Conservation (phyloP, 2,113 vertebrate genomes). For the Gallinago paraguaiae region DNA sequence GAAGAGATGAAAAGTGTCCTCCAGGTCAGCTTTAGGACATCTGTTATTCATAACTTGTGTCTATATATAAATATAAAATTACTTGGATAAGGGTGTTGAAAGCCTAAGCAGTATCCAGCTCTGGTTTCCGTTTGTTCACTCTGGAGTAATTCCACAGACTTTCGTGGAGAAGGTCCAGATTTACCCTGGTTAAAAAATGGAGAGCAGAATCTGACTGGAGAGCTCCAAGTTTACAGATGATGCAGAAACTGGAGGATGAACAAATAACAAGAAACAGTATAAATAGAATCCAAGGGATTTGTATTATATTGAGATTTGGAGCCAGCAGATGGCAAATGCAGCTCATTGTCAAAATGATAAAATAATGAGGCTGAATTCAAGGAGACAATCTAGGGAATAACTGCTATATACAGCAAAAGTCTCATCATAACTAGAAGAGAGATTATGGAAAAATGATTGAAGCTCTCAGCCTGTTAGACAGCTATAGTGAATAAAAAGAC, state of each 20-base stretch:
- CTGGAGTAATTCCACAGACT: slow-evolving; percentile 37
- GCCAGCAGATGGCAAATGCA: slow-evolving; percentile 34
- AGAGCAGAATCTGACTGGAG: not conserved
- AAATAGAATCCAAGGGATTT: slow-evolving; percentile 28
- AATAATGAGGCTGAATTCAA: slow-evolving; percentile 47
- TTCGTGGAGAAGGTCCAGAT: slow-evolving; percentile 19
- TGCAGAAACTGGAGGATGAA: not conserved
- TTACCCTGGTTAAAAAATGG: not conserved
- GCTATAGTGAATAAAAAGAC: not conserved
- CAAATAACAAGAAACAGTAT: slow-evolving; percentile 11
- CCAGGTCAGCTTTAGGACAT: slow-evolving; percentile 46
- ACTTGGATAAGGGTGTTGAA: slow-evolving; percentile 40
- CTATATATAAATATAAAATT: slow-evolving; percentile 48
- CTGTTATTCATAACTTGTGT: slow-evolving; percentile 58
- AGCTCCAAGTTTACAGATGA: slow-evolving; percentile 20
- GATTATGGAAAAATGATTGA: not conserved
- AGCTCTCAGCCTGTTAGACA: not conserved
- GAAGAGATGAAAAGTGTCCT: not conserved
- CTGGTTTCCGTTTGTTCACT: slow-evolving; percentile 33
- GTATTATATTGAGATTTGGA: slow-evolving; percentile 3
- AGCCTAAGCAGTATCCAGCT: slow-evolving; percentile 38
- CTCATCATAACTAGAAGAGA: not conserved
- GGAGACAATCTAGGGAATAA: slow-evolving; percentile 29
- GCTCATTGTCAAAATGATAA: slow-evolving; percentile 43
- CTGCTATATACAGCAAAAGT: not conserved